Percentiles rank a stretch among this genome's conserved stretches.
Conservation (phyloP, 2,888 invertebrate species). For the Nomada hirtipes region DNA sequence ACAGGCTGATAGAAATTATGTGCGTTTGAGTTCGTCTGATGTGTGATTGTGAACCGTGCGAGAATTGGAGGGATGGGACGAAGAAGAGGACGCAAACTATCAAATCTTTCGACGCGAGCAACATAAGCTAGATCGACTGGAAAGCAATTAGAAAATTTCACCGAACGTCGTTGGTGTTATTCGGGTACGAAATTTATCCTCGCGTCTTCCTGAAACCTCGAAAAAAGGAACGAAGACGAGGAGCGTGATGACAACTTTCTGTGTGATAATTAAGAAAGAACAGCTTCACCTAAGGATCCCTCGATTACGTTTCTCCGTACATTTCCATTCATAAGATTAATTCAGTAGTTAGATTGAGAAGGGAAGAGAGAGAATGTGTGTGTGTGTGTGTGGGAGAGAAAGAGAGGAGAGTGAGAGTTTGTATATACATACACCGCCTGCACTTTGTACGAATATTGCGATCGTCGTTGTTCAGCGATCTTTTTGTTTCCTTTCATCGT, state of each 20-base stretch:
- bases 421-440: constrained; percentile 69
- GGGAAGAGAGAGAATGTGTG: background rate
- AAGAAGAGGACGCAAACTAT: constrained; percentile 33
- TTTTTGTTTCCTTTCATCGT: constrained; percentile 51
- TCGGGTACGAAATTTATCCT: background rate
- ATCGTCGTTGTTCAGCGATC: constrained; percentile 53
- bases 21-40: constrained; percentile 18
- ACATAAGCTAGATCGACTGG: background rate
- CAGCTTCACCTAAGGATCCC: constrained; percentile 54
- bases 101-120: constrained; percentile 46
- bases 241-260: constrained; percentile 31
- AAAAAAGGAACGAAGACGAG: background rate
- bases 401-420: constrained; percentile 46
- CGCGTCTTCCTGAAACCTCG: background rate
- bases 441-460: constrained; percentile 66
- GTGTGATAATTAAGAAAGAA: constrained; percentile 44
- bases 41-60: constrained; percentile 32
- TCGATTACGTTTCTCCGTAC: constrained; percentile 59
- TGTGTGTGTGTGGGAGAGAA: constrained; percentile 8
- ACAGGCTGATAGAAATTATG: constrained; percentile 3
- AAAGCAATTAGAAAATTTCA: background rate
- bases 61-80: background rate
- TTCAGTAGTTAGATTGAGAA: constrained; percentile 32
- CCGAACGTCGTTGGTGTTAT: background rate
- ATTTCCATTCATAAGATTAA: constrained; percentile 63